Base-by-base conservation (phyloP, 1,140 invertebrate species). In the Paramacrobiotus metropolitanus region DNA sequence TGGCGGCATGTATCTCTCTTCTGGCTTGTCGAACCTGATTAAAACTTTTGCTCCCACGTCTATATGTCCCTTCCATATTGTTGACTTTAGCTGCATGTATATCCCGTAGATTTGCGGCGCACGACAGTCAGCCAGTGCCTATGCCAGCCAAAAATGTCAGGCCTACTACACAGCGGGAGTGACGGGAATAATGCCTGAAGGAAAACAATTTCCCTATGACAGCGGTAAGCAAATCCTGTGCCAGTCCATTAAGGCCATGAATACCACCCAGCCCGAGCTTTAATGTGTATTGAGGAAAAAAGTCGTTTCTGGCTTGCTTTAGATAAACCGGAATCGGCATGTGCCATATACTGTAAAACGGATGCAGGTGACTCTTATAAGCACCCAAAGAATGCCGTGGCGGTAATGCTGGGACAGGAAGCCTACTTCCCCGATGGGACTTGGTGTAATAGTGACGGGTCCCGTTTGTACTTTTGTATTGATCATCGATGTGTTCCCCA, bases 381-480 rank as follows among this genome's bases (percentile, higher is more conserved):
- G 15, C 48, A 55, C 28, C 48, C 48, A 4, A 20, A 20, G 48
- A 55, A 55, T 4, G 48, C 48, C 9, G 48, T 55, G 24, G 48
- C 48, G 24, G 9, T 20, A 9, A 55, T 55, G 48, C 48, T 55
- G 24, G 48, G 15, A 4, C 15, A 55, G 24, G 48, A 55, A 9
- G 48, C 48, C 4, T 55, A 55, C 48, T 55, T 55, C 48, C 48
- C 48, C 4, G 48, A 55, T 28, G 48, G 48, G 48, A 55, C 48
- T 15, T 20, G 15, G 24, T 55, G 48, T 24, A 28, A 55, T 9
- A 24, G 4, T 15, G 48, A 55, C 24, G 48, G 15, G 15, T 9
- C 4, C 9, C 9, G n/a, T 40, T 40, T n/a, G n/a, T 55, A 55
- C 28, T 55, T 20, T 24, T 55, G 48, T 24, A 15, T 55, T 28